These are phyloP conservation scores for Harpalus rubripes DNA, from an alignment of 2,888 invertebrate genomes.

Conservation along the genomic window DNA sequence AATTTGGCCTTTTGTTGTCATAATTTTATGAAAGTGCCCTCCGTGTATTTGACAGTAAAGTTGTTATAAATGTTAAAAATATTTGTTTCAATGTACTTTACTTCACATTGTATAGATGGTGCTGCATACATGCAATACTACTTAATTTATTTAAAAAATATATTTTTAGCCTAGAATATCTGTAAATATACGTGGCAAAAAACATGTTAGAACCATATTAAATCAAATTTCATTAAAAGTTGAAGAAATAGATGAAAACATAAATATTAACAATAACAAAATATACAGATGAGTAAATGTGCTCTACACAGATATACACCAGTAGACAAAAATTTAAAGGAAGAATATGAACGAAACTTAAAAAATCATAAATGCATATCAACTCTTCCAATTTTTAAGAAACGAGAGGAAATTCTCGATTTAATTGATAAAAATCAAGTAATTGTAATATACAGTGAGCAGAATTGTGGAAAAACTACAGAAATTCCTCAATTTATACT, in stretches of 20 bases:
- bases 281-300: neutral
- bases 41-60: no score
- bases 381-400: conserved; percentile 83
- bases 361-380: conserved; percentile 77
- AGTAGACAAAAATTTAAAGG: conserved; percentile 10
- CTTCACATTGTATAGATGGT: no score
- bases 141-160: no score
- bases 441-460: conserved; percentile 86
- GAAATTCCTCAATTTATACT: conserved; percentile 76
- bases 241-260: no score
- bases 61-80: no score
- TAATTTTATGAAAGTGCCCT: no score
- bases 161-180: no score
- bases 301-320: neutral
- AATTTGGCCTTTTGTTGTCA: no score
- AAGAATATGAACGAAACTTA: neutral
- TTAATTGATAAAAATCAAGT: conserved; percentile 83
- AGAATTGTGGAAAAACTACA: conserved; percentile 94
- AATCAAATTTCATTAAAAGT: neutral
- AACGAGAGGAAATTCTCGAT: conserved; percentile 80
- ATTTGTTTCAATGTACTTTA: no score
- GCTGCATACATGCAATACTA: no score
- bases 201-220: neutral
- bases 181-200: no score
- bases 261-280: neutral